A percentile compares a stretch with the other conserved stretches of the same genome.
Evolutionary conservation across 2,113 vertebrate genomes (phyloP).

Genomic region (Illadopsis cleaveri): DNA sequence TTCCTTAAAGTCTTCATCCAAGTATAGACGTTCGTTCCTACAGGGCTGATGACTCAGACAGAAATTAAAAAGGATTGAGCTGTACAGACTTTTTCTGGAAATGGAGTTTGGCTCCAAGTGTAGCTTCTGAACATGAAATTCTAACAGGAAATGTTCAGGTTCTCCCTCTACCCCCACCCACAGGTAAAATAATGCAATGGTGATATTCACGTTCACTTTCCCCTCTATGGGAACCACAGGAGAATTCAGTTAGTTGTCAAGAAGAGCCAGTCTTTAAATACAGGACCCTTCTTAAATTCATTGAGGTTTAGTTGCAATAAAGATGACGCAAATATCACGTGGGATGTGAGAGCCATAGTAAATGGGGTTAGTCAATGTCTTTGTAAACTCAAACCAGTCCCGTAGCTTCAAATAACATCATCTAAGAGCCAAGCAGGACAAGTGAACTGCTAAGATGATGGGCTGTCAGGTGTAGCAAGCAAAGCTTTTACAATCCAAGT

Average conservation of each 20-base stretch:
- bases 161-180: not conserved
- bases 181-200: not conserved
- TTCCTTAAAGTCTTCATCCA: not conserved
- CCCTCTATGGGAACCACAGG: not conserved
- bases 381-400: not conserved
- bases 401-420: not conserved
- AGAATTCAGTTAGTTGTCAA: not conserved
- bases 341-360: not conserved
- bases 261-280: not conserved
- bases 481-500: not conserved
- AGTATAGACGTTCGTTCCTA: not conserved
- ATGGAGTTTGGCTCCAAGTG: not conserved
- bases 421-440: not conserved
- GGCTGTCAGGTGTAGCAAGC: not conserved
- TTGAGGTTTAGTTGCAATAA: not conserved
- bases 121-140: not conserved
- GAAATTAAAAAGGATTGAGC: not conserved
- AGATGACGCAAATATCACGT: not conserved
- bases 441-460: not conserved
- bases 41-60: conserved; percentile 15
- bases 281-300: not conserved
- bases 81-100: not conserved
- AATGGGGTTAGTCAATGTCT: not conserved
- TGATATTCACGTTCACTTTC: not conserved
- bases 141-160: not conserved